phyloP scores from a whole-genome alignment of 2,888 invertebrate species.

The Drosophila borealis region DNA sequence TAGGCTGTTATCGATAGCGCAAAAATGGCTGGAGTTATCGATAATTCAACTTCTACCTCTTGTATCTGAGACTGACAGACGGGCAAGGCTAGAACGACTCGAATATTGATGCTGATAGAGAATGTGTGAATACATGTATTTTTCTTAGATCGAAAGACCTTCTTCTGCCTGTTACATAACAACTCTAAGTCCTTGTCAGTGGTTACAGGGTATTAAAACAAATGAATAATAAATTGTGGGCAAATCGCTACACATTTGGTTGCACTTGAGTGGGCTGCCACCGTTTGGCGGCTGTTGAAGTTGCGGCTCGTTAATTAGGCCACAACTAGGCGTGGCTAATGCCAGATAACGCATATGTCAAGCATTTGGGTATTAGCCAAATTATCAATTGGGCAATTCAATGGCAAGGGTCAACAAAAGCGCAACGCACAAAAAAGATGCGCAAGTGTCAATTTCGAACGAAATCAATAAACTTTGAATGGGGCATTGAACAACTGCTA shows the following conservation, averaged over 20 bases:
- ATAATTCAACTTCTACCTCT: no score
- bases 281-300: slow-evolving; percentile 13
- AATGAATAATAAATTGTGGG: slow-evolving; percentile 41
- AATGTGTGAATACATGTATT: no score
- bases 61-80: no score
- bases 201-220: background rate
- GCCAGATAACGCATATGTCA: slow-evolving; percentile 5
- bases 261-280: slow-evolving; percentile 13
- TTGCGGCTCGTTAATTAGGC: slow-evolving; percentile 7
- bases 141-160: no score
- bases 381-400: slow-evolving; percentile 20
- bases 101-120: no score
- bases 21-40: no score
- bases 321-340: background rate
- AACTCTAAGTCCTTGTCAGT: no score
- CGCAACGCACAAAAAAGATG: slow-evolving; percentile 43
- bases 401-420: slow-evolving; percentile 20
- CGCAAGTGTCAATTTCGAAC: slow-evolving; percentile 53
- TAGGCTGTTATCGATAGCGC: no score
- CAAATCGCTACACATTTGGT: slow-evolving; percentile 13
- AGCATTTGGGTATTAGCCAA: slow-evolving; percentile 6
- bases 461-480: slow-evolving; percentile 65
- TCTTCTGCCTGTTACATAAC: no score
- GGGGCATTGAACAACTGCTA: slow-evolving; percentile 29
- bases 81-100: no score